Conservation (phyloP, 2,797 vertebrate genomes). For the Acanthurus tractus region DNA sequence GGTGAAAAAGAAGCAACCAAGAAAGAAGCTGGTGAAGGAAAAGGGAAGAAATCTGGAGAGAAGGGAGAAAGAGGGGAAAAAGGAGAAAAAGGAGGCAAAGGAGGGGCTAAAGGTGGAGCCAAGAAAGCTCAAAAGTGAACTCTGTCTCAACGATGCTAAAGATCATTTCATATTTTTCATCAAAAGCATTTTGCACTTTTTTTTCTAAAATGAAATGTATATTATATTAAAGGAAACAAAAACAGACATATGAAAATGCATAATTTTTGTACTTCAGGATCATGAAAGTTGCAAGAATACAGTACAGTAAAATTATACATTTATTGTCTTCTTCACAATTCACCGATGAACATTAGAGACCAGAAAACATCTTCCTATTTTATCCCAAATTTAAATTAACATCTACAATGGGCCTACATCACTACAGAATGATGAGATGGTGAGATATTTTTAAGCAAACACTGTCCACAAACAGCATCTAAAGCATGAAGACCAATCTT, state of each 20-base stretch:
- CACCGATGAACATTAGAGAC: conserved; percentile 72
- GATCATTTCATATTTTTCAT: conserved; percentile 44
- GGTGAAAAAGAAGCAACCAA: conserved; percentile 60
- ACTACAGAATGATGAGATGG: conserved; percentile 46
- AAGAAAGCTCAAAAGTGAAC: conserved; percentile 85
- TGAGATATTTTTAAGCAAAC: conserved; percentile 43
- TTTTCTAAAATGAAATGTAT: conserved; percentile 69
- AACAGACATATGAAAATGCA: conserved; percentile 6
- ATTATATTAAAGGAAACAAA: conserved; percentile 63
- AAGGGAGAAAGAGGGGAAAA: conserved; percentile 65
- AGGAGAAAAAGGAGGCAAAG: conserved; percentile 69
- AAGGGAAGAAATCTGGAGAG: conserved; percentile 68
- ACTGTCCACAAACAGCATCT: conserved; percentile 36
- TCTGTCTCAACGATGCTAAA: conserved; percentile 40
- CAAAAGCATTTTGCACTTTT: conserved; percentile 16
- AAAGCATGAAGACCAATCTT: conserved; percentile 58
- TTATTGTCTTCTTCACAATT: conserved; percentile 83
- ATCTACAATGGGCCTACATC: conserved; percentile 68
- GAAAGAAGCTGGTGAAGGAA: conserved; percentile 68
- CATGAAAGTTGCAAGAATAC: conserved; percentile 3
- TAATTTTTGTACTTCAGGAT: conserved; percentile 8
- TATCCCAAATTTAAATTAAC: conserved; percentile 70
- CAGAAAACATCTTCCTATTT: conserved; percentile 65
- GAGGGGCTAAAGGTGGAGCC: conserved; percentile 76
- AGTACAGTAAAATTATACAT: conserved; percentile 69